A percentile compares a stretch with the other conserved stretches of the same genome.
Evolutionary conservation across 2,797 vertebrate genomes (phyloP).

Genomic region (Podarcis lilfordi): DNA sequence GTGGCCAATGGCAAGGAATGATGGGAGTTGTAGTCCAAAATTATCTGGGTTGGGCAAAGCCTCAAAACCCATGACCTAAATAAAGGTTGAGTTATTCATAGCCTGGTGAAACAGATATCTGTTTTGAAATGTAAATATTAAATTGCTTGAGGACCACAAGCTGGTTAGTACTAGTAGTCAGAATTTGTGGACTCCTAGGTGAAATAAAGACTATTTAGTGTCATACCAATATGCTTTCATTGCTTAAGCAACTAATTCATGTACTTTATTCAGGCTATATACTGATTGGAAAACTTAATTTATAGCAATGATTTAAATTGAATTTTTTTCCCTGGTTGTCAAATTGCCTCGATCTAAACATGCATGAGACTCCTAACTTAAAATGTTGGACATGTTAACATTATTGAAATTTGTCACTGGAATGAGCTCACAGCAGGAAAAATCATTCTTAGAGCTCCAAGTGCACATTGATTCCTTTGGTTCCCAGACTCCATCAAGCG

Average conservation of each 20-base stretch:
- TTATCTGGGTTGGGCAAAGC: not conserved
- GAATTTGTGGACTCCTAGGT: not conserved
- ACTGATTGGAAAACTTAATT: not conserved
- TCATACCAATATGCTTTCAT: not conserved
- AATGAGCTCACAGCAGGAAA: constrained; percentile 7
- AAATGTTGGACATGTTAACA: not conserved
- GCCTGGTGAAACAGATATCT: not conserved
- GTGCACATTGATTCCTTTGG: not conserved
- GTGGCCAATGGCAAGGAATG: not conserved
- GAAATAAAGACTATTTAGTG: not conserved
- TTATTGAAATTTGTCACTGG: not conserved
- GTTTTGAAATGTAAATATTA: not conserved
- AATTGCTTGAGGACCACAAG: not conserved
- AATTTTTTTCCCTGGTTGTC: not conserved
- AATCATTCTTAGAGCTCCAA: not conserved
- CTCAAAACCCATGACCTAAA: not conserved
- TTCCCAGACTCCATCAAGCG: not conserved
- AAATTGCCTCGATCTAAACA: not conserved
- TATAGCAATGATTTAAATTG: constrained; percentile 12
- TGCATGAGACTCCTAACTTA: not conserved
- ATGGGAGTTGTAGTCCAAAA: not conserved
- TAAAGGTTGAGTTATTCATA: not conserved
- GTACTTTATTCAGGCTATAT: not conserved
- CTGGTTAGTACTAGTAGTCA: too few species aligned
- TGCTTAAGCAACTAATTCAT: not conserved